phyloP scores from a whole-genome alignment of 2,113 vertebrate species.

The Cheirogaleus medius region DNA sequence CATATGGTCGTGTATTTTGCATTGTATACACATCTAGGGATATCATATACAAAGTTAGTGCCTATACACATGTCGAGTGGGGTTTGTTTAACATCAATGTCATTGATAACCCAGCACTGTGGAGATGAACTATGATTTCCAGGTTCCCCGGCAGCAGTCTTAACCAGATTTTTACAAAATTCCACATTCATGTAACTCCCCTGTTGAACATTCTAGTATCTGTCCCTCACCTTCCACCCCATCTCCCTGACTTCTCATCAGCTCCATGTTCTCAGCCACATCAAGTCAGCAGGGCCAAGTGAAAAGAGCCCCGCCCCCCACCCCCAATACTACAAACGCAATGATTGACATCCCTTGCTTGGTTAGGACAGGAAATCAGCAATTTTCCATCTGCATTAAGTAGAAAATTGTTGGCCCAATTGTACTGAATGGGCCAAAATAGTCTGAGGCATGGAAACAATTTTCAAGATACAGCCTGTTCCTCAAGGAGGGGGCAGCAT shows the following conservation, averaged over 20 bases:
- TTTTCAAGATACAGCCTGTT: conserved; percentile 65
- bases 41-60: conserved; percentile 60
- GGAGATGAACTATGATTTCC: conserved; percentile 55
- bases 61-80: background rate
- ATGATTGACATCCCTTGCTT: conserved; percentile 71
- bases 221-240: background rate
- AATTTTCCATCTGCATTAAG: conserved; percentile 79
- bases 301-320: conserved; percentile 26
- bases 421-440: conserved; percentile 71
- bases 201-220: background rate
- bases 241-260: background rate
- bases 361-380: conserved; percentile 73
- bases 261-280: background rate
- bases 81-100: conserved; percentile 66
- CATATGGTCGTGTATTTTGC: background rate
- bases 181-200: background rate
- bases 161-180: conserved; percentile 36
- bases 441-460: conserved; percentile 78
- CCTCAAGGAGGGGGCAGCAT: background rate
- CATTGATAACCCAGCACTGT: conserved; percentile 43
- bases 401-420: conserved; percentile 79
- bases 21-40: conserved; percentile 46
- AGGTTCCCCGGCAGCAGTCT: conserved; percentile 32
- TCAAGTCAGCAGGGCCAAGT: conserved; percentile 3
- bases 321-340: background rate